Evolutionary conservation across 2,113 vertebrate species (phyloP).

Genomic region (Bagarius yarrelli): DNA sequence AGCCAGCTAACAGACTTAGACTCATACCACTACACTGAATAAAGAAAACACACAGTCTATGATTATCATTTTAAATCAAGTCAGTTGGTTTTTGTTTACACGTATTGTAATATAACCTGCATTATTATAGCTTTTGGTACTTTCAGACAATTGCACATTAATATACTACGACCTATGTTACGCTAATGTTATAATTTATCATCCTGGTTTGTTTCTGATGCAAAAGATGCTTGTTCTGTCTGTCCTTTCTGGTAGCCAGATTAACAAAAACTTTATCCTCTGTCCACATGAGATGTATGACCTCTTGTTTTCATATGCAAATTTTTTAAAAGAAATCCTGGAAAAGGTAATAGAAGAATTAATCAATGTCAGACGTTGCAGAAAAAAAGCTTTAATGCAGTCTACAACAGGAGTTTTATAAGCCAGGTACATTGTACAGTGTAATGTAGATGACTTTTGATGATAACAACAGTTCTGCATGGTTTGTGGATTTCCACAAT

Average conservation of each 20-base stretch:
- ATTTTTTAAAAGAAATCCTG: slow-evolving; percentile 12
- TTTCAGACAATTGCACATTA: neutral
- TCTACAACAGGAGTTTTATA: neutral
- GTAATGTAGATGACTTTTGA: neutral
- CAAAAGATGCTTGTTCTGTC: neutral
- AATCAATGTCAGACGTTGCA: slow-evolving; percentile 45
- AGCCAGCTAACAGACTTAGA: neutral
- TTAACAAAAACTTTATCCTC: neutral
- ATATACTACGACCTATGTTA: neutral
- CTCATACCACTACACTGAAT: neutral
- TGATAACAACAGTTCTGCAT: neutral
- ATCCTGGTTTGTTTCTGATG: neutral
- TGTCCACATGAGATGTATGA: slow-evolving; percentile 2
- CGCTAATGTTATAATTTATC: neutral
- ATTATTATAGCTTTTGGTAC: neutral
- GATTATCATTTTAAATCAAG: neutral
- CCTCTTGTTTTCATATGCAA: slow-evolving; percentile 29
- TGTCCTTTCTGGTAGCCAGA: neutral
- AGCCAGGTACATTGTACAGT: neutral
- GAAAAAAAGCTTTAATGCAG: neutral
- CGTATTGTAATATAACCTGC: neutral
- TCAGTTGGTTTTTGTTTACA: neutral
- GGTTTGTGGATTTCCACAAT: neutral
- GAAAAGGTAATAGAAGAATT: slow-evolving; percentile 42
- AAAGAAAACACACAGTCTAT: neutral